Base-by-base conservation (phyloP, 2,797 vertebrate genomes). In the Aythya fuligula region DNA sequence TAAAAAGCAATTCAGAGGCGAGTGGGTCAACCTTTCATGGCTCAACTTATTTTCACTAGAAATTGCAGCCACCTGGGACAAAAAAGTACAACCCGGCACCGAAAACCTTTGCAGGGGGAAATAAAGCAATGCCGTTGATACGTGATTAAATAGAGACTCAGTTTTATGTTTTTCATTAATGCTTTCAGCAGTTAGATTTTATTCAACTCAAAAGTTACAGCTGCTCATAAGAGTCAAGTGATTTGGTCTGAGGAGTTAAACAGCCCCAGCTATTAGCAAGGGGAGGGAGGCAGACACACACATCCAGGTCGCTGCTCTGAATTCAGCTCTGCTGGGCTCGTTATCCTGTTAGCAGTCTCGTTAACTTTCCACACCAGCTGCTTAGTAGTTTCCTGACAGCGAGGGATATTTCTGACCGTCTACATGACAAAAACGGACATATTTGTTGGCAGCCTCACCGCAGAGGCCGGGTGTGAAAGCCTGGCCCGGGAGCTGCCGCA, bases 21-120 rank as follows among this genome's bases (percentile, higher is more conserved):
- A 95, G 64, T 65, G 69, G 92, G 89, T 87, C 90, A 90, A 88
- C 83, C 78, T 95, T 95, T 96, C 89, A 94, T 10, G 58, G 87
- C 54, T 95, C 69, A 87, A 73, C 74, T 93, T 96, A 87, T 90
- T 95, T 95, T 91, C 84, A 91, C 76, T 66, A 90, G 85, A 86
- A 94, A 34, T 79, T 72, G 85, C 84, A 96, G 93, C 71, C 90
- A 96, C 81, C 82, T 89, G 83, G 77, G 82, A 92, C 78, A 45
- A 95, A 91, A 93, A 96, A 93, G 69, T 62, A 79, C 82, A 87
- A 89, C 34, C 13, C 28, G 64, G 77, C 36, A 51, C 39, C 65
- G 14, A 24, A 38, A 10, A 25, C 32, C 71, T 67, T 80, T 47
- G 27, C 72, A n/a, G 22, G 9, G 19, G 19, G 30, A n/a, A 70